These are phyloP conservation scores for human DNA, from an alignment of 2,113 vertebrate genomes.

Conservation along the genomic window DNA sequence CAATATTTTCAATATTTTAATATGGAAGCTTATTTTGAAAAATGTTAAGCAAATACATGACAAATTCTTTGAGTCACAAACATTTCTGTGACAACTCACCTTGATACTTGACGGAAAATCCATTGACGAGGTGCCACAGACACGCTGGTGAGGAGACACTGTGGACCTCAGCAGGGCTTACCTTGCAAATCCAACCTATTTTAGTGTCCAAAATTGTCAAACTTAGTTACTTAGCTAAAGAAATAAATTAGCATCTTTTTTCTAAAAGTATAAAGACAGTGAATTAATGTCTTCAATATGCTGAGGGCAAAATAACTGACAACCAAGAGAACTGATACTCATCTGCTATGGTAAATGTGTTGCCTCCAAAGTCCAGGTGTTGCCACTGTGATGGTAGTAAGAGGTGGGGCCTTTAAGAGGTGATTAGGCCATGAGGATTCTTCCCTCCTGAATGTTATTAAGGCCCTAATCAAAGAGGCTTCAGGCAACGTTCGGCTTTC, in stretches of 20 bases:
- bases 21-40: background rate
- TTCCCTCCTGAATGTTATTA: background rate
- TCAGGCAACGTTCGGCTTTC: background rate
- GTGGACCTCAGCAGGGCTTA: accelerated
- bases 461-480: background rate
- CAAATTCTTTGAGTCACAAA: background rate
- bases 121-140: background rate
- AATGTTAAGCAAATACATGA: background rate
- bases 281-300: background rate
- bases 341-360: background rate
- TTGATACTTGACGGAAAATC: background rate
- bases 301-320: background rate
- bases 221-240: background rate
- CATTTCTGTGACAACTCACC: background rate
- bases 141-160: background rate
- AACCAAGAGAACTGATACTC: background rate
- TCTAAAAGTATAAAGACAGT: background rate
- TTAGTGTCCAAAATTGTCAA: background rate
- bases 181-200: background rate
- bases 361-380: background rate
- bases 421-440: background rate
- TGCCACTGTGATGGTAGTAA: too few relatives aligned
- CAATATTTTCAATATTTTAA: background rate
- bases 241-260: background rate
- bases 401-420: background rate